phyloP scores from a whole-genome alignment of 2,113 vertebrate genomes.

The Jacana jacana region DNA sequence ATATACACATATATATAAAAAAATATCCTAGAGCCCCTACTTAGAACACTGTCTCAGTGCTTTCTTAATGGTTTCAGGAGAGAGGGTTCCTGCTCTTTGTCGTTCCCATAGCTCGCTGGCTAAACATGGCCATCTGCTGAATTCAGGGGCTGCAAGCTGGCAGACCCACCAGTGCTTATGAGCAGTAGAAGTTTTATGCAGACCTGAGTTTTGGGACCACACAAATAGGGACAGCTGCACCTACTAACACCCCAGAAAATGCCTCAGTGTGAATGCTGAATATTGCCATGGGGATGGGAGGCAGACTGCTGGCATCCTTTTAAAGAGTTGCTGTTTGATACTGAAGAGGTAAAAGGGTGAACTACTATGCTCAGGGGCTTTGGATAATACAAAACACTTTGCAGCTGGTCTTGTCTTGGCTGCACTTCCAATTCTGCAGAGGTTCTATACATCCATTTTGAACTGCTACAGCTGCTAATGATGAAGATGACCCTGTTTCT shows the following conservation, averaged over 20 bases:
- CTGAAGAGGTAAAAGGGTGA: neutral
- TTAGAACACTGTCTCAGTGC: neutral
- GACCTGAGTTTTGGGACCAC: neutral
- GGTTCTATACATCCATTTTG: neutral
- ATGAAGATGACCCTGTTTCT: neutral
- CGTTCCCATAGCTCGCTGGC: neutral
- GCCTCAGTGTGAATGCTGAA: neutral
- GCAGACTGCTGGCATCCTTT: neutral
- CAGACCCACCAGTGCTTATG: neutral
- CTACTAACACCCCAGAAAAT: neutral
- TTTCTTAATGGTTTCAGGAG: neutral
- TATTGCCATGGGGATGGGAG: neutral
- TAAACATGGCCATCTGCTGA: neutral
- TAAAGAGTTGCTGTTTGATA: neutral
- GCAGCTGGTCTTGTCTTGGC: neutral
- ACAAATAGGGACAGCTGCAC: neutral
- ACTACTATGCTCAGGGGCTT: neutral
- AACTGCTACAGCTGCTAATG: neutral
- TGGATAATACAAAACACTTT: neutral
- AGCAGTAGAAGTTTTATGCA: neutral
- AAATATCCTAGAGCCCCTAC: neutral
- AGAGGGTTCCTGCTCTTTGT: neutral
- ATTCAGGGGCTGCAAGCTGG: neutral
- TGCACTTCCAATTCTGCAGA: neutral
- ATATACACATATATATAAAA: neutral